Evolutionary conservation across 2,888 invertebrate genomes (phyloP), one percentile per base, ranked within the genome.

Genomic region (Gastrophysa polygoni): DNA sequence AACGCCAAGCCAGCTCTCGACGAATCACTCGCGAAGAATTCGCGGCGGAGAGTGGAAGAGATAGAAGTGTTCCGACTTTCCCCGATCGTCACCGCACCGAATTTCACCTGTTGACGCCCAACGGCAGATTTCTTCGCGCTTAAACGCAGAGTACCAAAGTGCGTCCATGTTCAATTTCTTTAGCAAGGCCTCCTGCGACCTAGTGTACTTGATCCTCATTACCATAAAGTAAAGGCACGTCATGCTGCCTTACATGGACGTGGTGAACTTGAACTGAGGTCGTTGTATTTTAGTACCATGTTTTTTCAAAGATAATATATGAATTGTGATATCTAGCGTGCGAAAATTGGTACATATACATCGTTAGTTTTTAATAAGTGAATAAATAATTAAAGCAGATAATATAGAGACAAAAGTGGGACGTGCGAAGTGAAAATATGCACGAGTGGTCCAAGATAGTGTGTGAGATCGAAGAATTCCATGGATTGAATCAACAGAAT

Each of bases 11-110:
- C 24, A 11, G 10, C 21, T 43, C 17, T 44, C 54, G 21, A n/a
- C 54, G 17, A 54, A n/a, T 54, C 54, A 54, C 24, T 24, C 38
- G 21, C n/a, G 43, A 54, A 54, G 38, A 44, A 54, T 43, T 54
- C 54, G 38, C 38, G 14, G 3, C 14, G 38, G 10, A 24, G 24
- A 24, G 24, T 24, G 6, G n/a, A 43, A 43, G 24, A 54, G 51
- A 54, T 16, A 52, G 43, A 43, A 54, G 54, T 38, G 38, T 43
- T 16, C 54, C 54, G 54, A 54, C 54, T 54, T 54, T 54, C 54
- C 16, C 54, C 54, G 54, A 38, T 38, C 24, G 21, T n/a, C n/a
- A n/a, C 34, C n/a, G 34, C 51, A 32, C n/a, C 18, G 24, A 54
- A 54, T 54, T 54, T 54, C 54, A 54, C 54, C 54, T 54, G 43